Evolutionary conservation across 2,888 invertebrate genomes (phyloP).

Genomic region (Sympetrum striolatum): DNA sequence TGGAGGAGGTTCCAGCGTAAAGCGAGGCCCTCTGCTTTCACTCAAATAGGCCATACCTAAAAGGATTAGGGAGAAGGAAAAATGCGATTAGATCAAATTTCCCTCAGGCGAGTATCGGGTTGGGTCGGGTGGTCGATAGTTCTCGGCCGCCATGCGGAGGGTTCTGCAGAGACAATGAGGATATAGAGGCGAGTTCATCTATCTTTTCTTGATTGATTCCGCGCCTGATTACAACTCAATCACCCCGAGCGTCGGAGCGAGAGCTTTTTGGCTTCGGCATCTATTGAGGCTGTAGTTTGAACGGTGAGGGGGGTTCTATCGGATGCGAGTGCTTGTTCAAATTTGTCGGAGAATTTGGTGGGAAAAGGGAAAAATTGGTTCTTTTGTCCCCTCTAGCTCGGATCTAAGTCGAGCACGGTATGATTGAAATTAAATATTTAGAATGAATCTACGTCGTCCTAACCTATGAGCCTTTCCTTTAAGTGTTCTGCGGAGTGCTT

Average conservation of each 20-base stretch:
- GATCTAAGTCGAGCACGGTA: no score
- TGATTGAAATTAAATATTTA: no score
- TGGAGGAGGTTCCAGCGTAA: slow-evolving; percentile 49
- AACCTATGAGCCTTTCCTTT: no score
- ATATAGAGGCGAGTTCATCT: background rate
- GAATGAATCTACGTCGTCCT: no score
- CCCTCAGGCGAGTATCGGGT: background rate
- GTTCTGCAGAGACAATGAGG: background rate
- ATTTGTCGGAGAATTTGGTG: no score
- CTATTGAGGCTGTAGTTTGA: background rate
- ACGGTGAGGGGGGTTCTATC: background rate
- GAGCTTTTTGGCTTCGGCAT: background rate
- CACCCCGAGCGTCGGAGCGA: background rate
- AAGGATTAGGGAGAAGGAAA: background rate
- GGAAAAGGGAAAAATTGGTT: no score
- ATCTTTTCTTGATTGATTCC: background rate
- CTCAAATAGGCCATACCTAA: slow-evolving; percentile 45
- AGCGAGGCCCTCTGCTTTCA: slow-evolving; percentile 49
- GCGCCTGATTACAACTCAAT: background rate
- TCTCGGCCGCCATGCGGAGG: background rate
- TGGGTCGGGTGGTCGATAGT: background rate
- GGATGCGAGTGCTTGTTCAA: no score
- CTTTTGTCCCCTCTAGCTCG: no score
- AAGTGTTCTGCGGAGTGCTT: no score
- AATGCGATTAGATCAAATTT: background rate